These are phyloP conservation scores for Rhamphomyia laevipes DNA, from an alignment of 2,888 invertebrate species.

Conservation along the genomic window DNA sequence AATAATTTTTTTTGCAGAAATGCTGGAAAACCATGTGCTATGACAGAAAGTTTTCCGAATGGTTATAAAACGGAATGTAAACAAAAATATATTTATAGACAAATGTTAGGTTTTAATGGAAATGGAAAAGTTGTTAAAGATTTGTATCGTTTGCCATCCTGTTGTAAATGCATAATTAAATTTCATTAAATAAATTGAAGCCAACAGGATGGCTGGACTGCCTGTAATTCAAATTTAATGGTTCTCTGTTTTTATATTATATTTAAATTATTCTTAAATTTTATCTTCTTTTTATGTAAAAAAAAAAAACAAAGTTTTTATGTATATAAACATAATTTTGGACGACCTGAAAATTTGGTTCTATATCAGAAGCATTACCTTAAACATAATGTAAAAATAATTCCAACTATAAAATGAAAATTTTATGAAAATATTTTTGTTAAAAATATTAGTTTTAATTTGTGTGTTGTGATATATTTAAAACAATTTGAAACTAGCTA, in stretches of 20 bases:
- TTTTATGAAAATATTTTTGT: too few species aligned
- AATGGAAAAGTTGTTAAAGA: slow-evolving; percentile 37
- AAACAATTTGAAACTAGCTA: too few species aligned
- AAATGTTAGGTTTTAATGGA: slow-evolving; percentile 42
- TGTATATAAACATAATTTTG: too few species aligned
- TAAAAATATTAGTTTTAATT: too few species aligned
- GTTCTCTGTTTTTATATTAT: background rate
- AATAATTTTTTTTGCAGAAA: slow-evolving; percentile 26
- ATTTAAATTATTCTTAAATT: too few species aligned
- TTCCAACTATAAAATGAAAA: too few species aligned
- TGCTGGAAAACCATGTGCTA: slow-evolving; percentile 39
- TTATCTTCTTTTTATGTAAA: too few species aligned
- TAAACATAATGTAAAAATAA: too few species aligned
- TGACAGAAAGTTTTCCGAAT: slow-evolving; percentile 38
- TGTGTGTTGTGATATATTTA: too few species aligned
- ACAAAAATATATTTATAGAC: slow-evolving; percentile 46
- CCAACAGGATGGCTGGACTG: slow-evolving; percentile 29
- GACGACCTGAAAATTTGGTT: too few species aligned
- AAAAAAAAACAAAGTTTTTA: too few species aligned
- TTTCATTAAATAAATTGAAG: background rate
- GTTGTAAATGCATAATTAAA: slow-evolving; percentile 54
- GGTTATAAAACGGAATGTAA: slow-evolving; percentile 44
- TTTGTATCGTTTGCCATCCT: slow-evolving; percentile 55
- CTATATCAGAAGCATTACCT: too few species aligned
- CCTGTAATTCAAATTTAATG: slow-evolving; percentile 16